Base-by-base conservation (phyloP, 1,140 invertebrate species). In the Drosophila subpulchrella region DNA sequence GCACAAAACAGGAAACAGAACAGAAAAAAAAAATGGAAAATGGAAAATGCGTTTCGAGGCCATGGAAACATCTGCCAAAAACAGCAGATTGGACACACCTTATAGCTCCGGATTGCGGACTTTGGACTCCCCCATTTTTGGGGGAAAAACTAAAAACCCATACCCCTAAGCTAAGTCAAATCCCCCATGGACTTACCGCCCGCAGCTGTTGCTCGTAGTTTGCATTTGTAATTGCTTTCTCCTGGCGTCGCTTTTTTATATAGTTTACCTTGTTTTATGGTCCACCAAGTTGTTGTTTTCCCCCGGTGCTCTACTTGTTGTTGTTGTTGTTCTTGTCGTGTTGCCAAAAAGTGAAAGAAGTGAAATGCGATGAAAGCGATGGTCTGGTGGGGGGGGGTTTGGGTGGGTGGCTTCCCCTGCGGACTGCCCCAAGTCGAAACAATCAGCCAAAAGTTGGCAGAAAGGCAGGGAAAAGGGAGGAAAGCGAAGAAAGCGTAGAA, bases 211-310 rank as follows among this genome's bases (percentile, higher is more conserved):
- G 83, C 80, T 68, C 55, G 66, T 79, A 86, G 79, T 89, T 86
- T 81, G 78, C 78, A 86, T 85, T 85, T 86, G 83, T 88, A 86
- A 86, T 86, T 88, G 83, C 79, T 86, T 86, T 86, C 77, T 59
- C 70, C 66, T 57, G 58, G 50, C 41, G 36, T 60, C 67, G 30
- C 55, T 51, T 78, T 71, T 68, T 81, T 78, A 34, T 84, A 77
- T 84, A 70, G 77, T 85, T 84, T 81, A 50, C 59, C 74, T 86
- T 77, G 65, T 77, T 85, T 84, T 84, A 85, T 81, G 63, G 63
- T 71, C 73, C 62, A 77, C 56, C 77, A 85, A 85, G 77, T 84
- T 85, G 82, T 47, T 75, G 59, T 51, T 57, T 54, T 39, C 50
- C 42, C 47, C 36, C 44, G 44, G 39, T 32, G 53, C 47, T 11